Evolutionary conservation across 2,113 vertebrate genomes (phyloP).

Genomic region (Pantherophis guttatus): DNA sequence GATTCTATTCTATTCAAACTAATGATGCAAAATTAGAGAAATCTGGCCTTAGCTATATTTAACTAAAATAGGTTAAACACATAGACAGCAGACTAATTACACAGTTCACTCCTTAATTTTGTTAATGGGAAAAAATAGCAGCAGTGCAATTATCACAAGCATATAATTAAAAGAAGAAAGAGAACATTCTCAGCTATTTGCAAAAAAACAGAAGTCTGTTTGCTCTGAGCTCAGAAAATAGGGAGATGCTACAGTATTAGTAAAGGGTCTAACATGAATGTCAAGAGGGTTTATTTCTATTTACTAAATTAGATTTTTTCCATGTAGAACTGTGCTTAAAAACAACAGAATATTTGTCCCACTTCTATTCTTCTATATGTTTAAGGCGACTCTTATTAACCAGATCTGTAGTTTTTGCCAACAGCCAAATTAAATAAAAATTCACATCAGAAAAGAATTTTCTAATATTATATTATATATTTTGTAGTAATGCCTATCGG

Average conservation of each 20-base stretch:
- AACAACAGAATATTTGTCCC: neutral
- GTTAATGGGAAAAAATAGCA: slow-evolving; percentile 47
- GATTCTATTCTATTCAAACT: neutral
- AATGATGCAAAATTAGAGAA: neutral
- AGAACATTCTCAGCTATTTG: slow-evolving; percentile 8
- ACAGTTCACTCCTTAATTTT: slow-evolving; percentile 34
- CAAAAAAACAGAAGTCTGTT: neutral
- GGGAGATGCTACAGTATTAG: neutral
- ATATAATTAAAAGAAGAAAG: slow-evolving; percentile 35
- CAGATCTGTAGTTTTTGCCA: neutral
- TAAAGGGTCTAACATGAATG: neutral
- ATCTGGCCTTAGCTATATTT: neutral
- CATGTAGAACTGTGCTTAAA: neutral
- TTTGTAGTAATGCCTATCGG: neutral
- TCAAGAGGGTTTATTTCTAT: neutral
- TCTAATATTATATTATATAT: neutral
- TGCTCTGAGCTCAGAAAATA: neutral
- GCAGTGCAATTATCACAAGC: slow-evolving; percentile 49
- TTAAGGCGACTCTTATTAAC: neutral
- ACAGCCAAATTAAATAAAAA: neutral
- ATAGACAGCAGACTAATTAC: slow-evolving; percentile 35
- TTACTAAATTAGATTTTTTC: neutral
- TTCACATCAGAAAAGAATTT: neutral
- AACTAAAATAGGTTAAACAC: slow-evolving; percentile 31
- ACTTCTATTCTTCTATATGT: neutral